Evolutionary conservation across 2,888 invertebrate species (phyloP).

Genomic region (Sisyra nigra): DNA sequence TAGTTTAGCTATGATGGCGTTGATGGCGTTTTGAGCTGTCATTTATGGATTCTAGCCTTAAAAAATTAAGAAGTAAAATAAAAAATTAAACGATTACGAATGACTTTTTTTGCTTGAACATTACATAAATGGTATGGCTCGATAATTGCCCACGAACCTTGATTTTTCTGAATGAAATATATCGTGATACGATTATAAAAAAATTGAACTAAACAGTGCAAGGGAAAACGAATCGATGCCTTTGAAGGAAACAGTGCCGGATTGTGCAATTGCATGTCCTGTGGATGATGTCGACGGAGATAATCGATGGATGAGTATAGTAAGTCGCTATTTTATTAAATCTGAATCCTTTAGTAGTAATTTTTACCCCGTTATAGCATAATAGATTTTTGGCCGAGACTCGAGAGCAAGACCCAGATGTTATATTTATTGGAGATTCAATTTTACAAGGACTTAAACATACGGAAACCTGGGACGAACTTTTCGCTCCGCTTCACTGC

Average conservation of each 20-base stretch:
- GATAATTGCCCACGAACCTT: too few species aligned
- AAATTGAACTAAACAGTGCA: too few species aligned
- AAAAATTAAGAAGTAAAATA: neutral
- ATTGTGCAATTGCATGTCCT: constrained; percentile 48
- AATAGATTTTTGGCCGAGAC: constrained; percentile 71
- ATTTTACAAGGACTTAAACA: constrained; percentile 68
- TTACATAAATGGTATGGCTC: too few species aligned
- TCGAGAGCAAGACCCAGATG: constrained; percentile 82
- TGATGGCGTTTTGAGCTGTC: too few species aligned
- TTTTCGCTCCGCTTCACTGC: constrained; percentile 83
- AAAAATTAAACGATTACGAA: neutral
- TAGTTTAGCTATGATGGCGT: neutral
- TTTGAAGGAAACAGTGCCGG: too few species aligned
- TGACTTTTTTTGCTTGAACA: neutral
- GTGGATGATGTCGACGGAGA: constrained; percentile 69
- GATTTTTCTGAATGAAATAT: too few species aligned
- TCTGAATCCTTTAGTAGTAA: neutral
- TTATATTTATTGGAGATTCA: constrained; percentile 82
- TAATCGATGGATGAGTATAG: constrained; percentile 71
- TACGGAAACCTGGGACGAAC: constrained; percentile 75
- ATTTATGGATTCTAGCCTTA: too few species aligned
- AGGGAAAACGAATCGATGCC: too few species aligned
- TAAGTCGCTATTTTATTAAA: constrained; percentile 20
- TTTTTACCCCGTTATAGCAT: constrained; percentile 58
- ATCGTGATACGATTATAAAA: too few species aligned